phyloP scores from a whole-genome alignment of 1,140 invertebrate species.

The Formica exsecta region DNA sequence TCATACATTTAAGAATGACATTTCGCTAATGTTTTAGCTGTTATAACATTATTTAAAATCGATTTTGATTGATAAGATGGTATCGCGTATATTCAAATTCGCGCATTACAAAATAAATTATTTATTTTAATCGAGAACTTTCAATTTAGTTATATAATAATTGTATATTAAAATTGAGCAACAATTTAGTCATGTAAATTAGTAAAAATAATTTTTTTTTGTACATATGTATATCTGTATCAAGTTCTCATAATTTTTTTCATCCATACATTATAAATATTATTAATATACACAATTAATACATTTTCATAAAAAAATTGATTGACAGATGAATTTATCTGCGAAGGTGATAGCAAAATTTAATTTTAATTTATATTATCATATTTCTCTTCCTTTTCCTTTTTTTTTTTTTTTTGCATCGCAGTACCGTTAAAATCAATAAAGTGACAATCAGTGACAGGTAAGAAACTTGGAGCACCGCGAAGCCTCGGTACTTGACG shows the following conservation, averaged over 20 bases:
- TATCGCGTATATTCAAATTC: background rate
- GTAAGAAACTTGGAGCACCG: conserved; percentile 7
- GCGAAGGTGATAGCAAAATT: too few species aligned
- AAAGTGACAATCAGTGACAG: conserved; percentile 1
- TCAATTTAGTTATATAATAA: background rate
- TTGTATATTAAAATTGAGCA: conserved; percentile 24
- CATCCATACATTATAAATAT: too few species aligned
- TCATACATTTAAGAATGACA: background rate
- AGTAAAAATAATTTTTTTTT: conserved; percentile 1
- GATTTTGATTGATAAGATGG: background rate
- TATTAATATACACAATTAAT: background rate
- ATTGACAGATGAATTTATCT: background rate
- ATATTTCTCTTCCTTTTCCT: background rate
- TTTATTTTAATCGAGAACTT: conserved; percentile 10
- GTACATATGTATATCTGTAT: background rate
- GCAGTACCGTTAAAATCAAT: conserved; percentile 59
- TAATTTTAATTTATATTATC: background rate
- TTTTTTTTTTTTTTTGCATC: too few species aligned
- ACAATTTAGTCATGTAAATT: background rate
- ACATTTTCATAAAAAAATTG: background rate
- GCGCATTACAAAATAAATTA: background rate
- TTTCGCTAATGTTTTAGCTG: conserved; percentile 31
- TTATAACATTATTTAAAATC: background rate
- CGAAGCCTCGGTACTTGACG: background rate
- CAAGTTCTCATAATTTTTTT: background rate